Evolutionary conservation across 2,113 vertebrate species (phyloP).

Genomic region (Podiceps cristatus): DNA sequence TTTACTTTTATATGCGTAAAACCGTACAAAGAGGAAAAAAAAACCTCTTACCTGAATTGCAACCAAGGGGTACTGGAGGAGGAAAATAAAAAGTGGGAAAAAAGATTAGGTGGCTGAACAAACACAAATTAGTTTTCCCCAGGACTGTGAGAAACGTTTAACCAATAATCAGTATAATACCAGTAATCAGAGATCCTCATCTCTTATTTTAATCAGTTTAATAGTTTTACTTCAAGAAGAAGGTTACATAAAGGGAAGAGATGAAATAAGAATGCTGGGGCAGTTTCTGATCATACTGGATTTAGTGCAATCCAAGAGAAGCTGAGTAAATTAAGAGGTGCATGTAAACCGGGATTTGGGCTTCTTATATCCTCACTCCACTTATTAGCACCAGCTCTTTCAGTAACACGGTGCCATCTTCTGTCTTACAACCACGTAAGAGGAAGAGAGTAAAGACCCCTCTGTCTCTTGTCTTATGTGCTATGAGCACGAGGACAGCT

Average conservation of each 20-base stretch:
- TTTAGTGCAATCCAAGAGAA: background rate
- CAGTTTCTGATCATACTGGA: background rate
- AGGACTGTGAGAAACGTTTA: background rate
- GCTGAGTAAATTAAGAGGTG: background rate
- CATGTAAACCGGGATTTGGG: background rate
- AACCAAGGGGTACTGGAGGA: conserved; percentile 66
- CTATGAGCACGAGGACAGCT: background rate
- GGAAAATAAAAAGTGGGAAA: background rate
- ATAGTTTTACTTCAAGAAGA: background rate
- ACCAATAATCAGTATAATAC: background rate
- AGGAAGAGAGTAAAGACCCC: background rate
- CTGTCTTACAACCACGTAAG: background rate
- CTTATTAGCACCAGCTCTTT: background rate
- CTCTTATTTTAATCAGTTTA: background rate
- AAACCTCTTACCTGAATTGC: conserved; percentile 59
- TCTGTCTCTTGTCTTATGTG: background rate
- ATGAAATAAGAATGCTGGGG: background rate
- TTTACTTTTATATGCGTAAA: background rate
- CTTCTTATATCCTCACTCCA: background rate
- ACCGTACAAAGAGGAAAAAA: background rate
- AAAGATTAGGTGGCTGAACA: background rate
- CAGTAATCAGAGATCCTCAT: background rate
- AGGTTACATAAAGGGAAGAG: background rate
- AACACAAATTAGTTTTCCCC: background rate
- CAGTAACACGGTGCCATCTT: background rate